phyloP scores from a whole-genome alignment of 2,113 vertebrate species.

The Gallinago undulata region DNA sequence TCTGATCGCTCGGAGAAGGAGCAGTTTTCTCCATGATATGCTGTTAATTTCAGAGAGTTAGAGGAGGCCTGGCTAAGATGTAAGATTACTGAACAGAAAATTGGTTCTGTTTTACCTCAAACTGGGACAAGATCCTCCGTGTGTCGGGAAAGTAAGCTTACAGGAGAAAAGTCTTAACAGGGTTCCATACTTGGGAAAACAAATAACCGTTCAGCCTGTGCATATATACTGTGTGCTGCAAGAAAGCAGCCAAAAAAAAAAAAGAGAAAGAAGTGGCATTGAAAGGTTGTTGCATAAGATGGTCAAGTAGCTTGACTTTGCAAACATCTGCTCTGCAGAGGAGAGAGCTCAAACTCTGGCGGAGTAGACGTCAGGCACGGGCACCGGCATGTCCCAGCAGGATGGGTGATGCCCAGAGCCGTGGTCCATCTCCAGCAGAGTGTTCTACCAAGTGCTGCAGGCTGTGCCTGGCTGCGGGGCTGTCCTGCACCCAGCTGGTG shows the following conservation, averaged over 20 bases:
- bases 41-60: too few relatives aligned
- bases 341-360: not conserved
- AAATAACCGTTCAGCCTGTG: not conserved
- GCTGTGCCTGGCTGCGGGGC: not conserved
- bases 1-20: too few relatives aligned
- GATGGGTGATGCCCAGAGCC: rapidly evolving
- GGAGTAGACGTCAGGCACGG: too few relatives aligned
- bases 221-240: rapidly evolving
- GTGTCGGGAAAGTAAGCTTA: not conserved
- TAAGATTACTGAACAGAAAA: too few relatives aligned
- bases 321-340: not conserved
- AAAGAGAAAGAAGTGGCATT: not conserved
- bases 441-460: not conserved
- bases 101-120: too few relatives aligned
- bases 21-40: too few relatives aligned
- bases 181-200: not conserved
- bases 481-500: not conserved
- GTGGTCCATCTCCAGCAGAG: rapidly evolving
- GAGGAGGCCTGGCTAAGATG: too few relatives aligned
- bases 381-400: not conserved
- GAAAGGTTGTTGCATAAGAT: not conserved
- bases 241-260: not conserved
- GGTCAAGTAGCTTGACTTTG: not conserved
- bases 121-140: not conserved
- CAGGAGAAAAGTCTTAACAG: not conserved